Base-by-base conservation (phyloP, 1,140 invertebrate genomes). In the Whitmania pigra region DNA sequence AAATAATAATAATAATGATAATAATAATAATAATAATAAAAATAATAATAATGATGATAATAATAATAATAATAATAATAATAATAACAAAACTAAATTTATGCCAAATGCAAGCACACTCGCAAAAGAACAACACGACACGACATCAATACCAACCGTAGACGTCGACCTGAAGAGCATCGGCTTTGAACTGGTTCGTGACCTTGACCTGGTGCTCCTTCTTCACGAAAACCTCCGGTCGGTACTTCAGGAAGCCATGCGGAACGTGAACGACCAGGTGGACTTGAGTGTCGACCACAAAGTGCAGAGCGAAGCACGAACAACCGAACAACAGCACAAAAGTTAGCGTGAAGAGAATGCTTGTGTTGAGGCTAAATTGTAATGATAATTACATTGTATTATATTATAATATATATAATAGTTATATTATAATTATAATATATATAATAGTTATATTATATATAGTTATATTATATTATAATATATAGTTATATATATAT, bases 281-380 rank as follows among this genome's bases (percentile, higher is more conserved):
- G 11, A 74, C 71, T 25, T 36, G 11, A 0, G 69, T 71, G 43
- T 31, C 18, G 18, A 11, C 20, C 13, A 15, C 25, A 22, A 43
- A 22, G 29, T 29, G 22, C 22, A 25, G 29, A 20, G 57, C 57
- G 29, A 20, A 53, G 54, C 63, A 29, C 29, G 27, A n/a, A 71
- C 73, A 67, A 22, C 20, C 29, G 20, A 68, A 27, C 43, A 73
- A 17, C 17, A 20, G 49, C 20, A 70, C 31, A 27, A 73, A n/a
- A 20, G 29, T 49, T n/a, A 73, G 15, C 17, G 20, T 27, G 60
- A 68, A 73, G 18, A 73, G 55, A 22, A 73, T 25, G 57, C 43
- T 73, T 17, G 57, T 66, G 43, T 73, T 67, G 15, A 73, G 55
- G 69, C 73, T 73, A 67, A n/a, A 66, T 17, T 22, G n/a, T n/a